phyloP scores from a whole-genome alignment of 2,797 vertebrate genomes.

The Melopsittacus undulatus region DNA sequence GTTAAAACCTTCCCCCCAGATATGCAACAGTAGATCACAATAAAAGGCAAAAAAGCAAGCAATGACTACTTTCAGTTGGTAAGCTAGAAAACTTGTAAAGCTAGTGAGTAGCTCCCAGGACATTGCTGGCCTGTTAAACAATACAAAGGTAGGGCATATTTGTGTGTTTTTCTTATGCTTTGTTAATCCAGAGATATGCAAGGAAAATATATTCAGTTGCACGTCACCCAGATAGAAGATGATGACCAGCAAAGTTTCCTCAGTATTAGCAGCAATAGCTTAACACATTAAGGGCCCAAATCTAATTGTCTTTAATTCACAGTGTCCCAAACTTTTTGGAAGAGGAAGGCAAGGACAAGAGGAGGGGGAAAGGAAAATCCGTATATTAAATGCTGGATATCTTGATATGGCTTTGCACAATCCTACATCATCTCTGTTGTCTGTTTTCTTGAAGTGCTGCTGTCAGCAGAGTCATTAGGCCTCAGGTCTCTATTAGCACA shows the following conservation, averaged over 20 bases:
- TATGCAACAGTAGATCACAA: not conserved
- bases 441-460: not conserved
- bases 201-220: not conserved
- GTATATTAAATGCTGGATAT: not conserved
- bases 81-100: not conserved
- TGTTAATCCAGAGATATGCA: not conserved
- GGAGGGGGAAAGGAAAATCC: not conserved
- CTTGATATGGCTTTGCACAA: not conserved
- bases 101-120: not conserved
- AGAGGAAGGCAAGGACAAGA: not conserved
- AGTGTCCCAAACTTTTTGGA: not conserved
- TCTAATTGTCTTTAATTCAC: not conserved
- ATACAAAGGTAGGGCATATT: not conserved
- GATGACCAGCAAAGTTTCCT: not conserved
- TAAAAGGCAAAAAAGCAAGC: not conserved
- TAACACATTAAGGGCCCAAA: not conserved
- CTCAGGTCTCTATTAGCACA: not conserved
- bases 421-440: not conserved
- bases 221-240: not conserved
- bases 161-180: not conserved
- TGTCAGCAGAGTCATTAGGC: not conserved
- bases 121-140: not conserved
- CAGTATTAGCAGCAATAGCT: not conserved
- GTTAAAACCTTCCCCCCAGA: not conserved
- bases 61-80: not conserved